Evolutionary conservation across 2,797 vertebrate species (phyloP).

Genomic region (Thripadectes ignobilis): DNA sequence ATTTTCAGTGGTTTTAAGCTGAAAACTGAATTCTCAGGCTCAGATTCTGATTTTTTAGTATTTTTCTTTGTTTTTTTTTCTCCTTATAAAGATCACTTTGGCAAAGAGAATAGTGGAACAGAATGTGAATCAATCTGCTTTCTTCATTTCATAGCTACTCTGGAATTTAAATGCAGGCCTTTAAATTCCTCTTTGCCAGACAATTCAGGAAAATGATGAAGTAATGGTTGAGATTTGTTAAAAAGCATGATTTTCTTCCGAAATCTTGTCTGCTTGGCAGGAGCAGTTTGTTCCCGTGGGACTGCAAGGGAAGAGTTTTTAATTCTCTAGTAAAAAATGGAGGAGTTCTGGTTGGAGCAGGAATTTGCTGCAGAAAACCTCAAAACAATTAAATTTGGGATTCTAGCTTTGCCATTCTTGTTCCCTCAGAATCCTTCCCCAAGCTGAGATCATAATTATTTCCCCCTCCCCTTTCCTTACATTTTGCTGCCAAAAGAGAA

Average conservation of each 20-base stretch:
- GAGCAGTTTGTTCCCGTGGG: neutral
- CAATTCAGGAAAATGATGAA: slow-evolving; percentile 11
- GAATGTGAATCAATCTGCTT: slow-evolving; percentile 61
- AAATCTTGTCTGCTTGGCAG: neutral
- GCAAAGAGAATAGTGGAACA: slow-evolving; percentile 24
- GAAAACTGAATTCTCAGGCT: neutral
- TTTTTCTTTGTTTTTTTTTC: neutral
- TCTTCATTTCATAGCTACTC: slow-evolving; percentile 18
- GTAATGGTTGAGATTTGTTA: neutral
- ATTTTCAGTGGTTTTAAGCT: neutral
- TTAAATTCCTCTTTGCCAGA: slow-evolving; percentile 19
- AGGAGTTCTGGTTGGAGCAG: neutral
- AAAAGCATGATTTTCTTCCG: neutral
- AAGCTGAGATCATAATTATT: neutral
- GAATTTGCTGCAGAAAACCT: neutral
- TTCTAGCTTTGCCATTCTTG: neutral
- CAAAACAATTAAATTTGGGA: neutral
- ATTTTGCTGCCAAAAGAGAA: neutral
- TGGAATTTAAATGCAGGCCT: slow-evolving; percentile 4
- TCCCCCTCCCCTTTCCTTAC: neutral
- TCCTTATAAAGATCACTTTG: slow-evolving; percentile 29
- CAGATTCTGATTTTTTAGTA: neutral
- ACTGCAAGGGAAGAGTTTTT: neutral
- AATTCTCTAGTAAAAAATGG: neutral
- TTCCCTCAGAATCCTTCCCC: neutral